Evolutionary conservation across 2,113 vertebrate genomes (phyloP).

Genomic region (Scytalopus superciliaris): DNA sequence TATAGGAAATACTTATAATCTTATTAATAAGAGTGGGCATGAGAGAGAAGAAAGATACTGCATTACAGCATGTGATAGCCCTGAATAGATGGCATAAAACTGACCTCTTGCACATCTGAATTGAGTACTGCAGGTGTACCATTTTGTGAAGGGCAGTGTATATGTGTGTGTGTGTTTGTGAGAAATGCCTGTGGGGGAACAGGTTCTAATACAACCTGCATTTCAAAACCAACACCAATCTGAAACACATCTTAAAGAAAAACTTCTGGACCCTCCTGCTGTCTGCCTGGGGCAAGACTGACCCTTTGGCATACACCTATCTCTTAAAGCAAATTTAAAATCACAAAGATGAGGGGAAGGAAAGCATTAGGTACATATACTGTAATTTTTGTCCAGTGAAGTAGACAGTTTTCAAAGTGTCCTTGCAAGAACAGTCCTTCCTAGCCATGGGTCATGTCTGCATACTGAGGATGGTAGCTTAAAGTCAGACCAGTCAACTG

Average conservation of each 20-base stretch:
- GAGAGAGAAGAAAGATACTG: neutral
- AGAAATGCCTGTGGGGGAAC: neutral
- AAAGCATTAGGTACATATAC: neutral
- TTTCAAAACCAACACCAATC: neutral
- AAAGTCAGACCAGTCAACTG: neutral
- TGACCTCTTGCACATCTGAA: neutral
- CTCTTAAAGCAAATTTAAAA: neutral
- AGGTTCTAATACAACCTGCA: neutral
- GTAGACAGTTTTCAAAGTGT: neutral
- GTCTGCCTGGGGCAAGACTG: neutral
- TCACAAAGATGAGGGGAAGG: neutral
- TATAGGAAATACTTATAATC: neutral
- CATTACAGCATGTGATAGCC: neutral
- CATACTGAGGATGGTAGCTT: neutral
- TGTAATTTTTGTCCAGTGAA: neutral
- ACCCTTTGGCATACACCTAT: rapidly evolving
- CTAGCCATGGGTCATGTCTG: neutral
- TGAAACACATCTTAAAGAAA: slow-evolving; percentile 1
- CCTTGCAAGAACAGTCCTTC: neutral
- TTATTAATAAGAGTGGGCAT: neutral
- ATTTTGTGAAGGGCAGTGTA: neutral
- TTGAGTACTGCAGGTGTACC: neutral
- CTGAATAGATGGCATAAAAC: neutral
- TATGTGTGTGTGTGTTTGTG: neutral
- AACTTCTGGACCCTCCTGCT: neutral